Evolutionary conservation across 2,113 vertebrate species (phyloP), one percentile per base, ranked within the genome.

Genomic region (Melierax canorus): DNA sequence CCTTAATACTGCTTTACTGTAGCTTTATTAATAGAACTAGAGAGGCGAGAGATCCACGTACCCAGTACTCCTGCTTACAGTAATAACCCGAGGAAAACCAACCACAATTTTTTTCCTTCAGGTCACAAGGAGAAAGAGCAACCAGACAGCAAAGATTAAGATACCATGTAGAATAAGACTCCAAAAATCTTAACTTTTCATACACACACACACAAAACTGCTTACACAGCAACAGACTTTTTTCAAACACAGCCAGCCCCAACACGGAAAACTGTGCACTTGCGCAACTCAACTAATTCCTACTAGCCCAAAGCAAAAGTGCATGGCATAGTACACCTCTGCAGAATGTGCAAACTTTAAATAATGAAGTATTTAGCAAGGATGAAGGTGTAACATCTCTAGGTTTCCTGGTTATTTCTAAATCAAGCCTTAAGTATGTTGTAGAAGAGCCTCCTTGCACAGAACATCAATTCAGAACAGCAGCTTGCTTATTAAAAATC

Each of bases 181-280:
- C 55, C 9, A 23, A n/a, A 63, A 69, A 51, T 0, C 14, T 6
- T 43, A 15, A 38, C 15, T 43, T 17, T 11, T 38, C 36, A 20
- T 7, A 11, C 7, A 48, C 39, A 23, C 38, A 19, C 24, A 6
- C 51, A 34, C 10, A 30, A 11, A 72, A 50, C n/a, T 53, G 46
- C 46, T 60, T 5, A 20, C n/a, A 27, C 45, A 48, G 59, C 67
- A 60, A 39, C 50, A 51, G 43, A 10, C 19, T 22, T 18, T 34
- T 67, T 26, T 16, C 38, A 29, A 38, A 38, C 4, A 15, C 11
- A n/a, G 27, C 30, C 59, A 38, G 41, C 27, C 36, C 14, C n/a
- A 12, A 16, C 0, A 2, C 1, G 15, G 8, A 12, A 10, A 74
- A 24, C 51, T 0, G 1, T 1, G 51, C 29, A 20, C 72, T 21